Evolutionary conservation across 2,113 vertebrate genomes (phyloP), one percentile per base, ranked within the genome.

Genomic region (Cyanoderma ruficeps): DNA sequence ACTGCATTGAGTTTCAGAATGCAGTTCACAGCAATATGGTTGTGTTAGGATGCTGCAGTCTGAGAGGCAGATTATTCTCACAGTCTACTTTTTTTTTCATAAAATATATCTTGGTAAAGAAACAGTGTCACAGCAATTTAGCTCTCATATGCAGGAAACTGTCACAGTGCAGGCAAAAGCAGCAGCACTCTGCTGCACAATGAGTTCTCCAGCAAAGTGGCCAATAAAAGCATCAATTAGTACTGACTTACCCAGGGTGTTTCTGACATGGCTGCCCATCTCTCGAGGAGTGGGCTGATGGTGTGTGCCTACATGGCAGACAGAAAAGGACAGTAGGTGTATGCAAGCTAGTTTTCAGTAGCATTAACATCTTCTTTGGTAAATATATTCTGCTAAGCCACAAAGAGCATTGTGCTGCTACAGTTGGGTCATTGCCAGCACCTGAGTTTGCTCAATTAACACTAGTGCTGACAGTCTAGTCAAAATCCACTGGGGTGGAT

Each of bases 151-250:
- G 44, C 15, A 4, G 60, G 82, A 70, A 90, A 53, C n/a, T 33
- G 64, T 41, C 69, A 80, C 8, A 53, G 47, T 2, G 44, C 76
- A 94, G 33, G 60, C 37, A 89, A 94, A 79, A 56, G 57, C 76
- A 90, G 76, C 31, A 80, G 76, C 13, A n/a, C 64, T 70, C 71
- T 72, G 47, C 31, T 2, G 22, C 67, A 59, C 52, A 46, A 8
- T 12, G 28, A 91, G 68, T 7, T 80, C 89, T 59, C 53, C 57
- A 56, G 61, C 18, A 19, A 92, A 90, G 75, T 4, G 57, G 65
- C 68, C 75, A 74, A 87, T 52, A 74, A 90, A 92, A 92, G 84
- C 63, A 67, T 21, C 60, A 52, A 31, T 77, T 61, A 96, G 65
- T 53, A 64, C 70, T 35, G 50, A 88, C 23, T 41, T 17, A 37